These are phyloP conservation scores for Riptortus pedestris DNA, from an alignment of 1,140 invertebrate species.

Conservation along the genomic window DNA sequence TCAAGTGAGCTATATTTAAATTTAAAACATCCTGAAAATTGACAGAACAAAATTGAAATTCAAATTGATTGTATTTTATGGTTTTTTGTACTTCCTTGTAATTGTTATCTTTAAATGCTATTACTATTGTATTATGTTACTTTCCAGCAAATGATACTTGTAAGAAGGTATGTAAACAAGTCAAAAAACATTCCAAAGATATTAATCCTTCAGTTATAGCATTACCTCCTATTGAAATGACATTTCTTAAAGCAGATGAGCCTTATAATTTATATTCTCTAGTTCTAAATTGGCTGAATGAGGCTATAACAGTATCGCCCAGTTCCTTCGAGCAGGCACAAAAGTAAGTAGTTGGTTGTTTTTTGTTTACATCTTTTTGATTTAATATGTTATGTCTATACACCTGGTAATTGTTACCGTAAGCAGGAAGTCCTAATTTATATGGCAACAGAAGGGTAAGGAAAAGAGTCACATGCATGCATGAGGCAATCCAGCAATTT, in stretches of 20 bases:
- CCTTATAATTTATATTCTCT: background rate
- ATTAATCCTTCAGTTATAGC: background rate
- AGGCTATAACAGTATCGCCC: background rate
- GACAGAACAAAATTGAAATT: too few species aligned
- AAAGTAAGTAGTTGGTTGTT: background rate
- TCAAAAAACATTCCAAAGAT: background rate
- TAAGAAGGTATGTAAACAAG: constrained; percentile 1
- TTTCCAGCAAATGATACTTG: background rate
- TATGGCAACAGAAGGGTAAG: too few species aligned
- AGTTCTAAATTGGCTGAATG: background rate
- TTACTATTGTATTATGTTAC: too few species aligned
- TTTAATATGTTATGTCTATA: too few species aligned
- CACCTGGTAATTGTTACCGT: too few species aligned
- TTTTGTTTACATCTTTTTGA: too few species aligned
- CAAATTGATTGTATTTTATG: too few species aligned
- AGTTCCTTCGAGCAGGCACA: background rate
- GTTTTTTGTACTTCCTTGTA: background rate
- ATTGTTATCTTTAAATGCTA: background rate
- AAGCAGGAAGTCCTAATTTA: too few species aligned
- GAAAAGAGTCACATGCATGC: too few species aligned
- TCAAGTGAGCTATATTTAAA: too few species aligned
- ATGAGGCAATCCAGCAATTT: too few species aligned
- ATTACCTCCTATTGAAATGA: background rate
- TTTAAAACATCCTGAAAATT: background rate
- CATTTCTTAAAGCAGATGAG: constrained; percentile 1